Base-by-base conservation (phyloP, 1,140 invertebrate genomes). In the Lepidurus apus region DNA sequence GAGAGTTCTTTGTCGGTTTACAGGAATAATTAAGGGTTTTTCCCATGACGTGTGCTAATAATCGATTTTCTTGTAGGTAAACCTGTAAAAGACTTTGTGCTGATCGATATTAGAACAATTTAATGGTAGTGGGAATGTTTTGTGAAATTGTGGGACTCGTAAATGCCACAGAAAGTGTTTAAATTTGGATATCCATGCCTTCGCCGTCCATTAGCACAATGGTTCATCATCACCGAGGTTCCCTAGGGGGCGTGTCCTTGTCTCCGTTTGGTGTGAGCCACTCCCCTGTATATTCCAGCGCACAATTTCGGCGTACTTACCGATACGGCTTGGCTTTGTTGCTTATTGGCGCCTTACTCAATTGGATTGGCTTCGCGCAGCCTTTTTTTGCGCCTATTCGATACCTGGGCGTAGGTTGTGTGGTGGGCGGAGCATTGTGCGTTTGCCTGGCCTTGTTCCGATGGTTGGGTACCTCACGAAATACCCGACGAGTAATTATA, bases 371-470 rank as follows among this genome's bases (percentile, higher is more conserved):
- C 43, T 86, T 92, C 75, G 91, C 91, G 0, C 90, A 92, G 83
- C 90, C 78, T n/a, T 81, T 80, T 73, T 82, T 82, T 42, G 81
- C 90, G 0, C 82, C 83, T n/a, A 89, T 93, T 76, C 86, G 91
- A 82, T 93, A 92, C 84, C 88, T 92, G 74, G 91, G 91, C 77
- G 91, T 92, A 34, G 90, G 90, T 17, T 91, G 91, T 84, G 91
- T 93, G 44, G 89, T 91, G 3, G 90, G 90, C 24, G 91, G 91
- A 42, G 90, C 91, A 1, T 86, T 92, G 77, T 89, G 92, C 80
- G 91, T 93, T 81, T 91, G 90, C 83, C 88, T 90, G 74, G 91
- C 91, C 34, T 91, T 93, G 89, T 92, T 91, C 82, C 91, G 91
- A 82, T 93, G 91, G 91, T 86, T 92, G 80, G 44, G 73, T 7